phyloP scores from a whole-genome alignment of 2,113 vertebrate genomes.

The Lasiurus borealis region DNA sequence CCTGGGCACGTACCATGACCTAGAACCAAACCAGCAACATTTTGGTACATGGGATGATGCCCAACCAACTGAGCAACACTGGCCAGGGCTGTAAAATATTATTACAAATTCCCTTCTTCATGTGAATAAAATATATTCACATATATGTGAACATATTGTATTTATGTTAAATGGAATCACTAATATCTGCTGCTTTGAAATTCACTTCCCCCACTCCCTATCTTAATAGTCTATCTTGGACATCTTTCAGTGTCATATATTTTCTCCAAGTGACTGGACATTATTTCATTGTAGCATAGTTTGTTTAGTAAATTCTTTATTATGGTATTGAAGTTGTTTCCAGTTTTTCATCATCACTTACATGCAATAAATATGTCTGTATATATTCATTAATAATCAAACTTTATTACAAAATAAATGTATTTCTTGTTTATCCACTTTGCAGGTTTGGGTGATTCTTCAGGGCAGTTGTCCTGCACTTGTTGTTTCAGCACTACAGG shows the following conservation, averaged over 20 bases:
- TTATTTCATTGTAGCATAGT: background rate
- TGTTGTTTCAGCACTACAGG: background rate
- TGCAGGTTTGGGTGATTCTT: background rate
- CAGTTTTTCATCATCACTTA: background rate
- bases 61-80: too few relatives aligned
- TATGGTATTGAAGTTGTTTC: background rate
- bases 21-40: background rate
- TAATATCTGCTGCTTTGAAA: background rate
- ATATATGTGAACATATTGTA: background rate
- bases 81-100: background rate
- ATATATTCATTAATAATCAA: constrained; percentile 9
- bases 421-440: background rate
- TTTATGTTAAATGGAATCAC: background rate
- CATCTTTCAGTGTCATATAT: background rate
- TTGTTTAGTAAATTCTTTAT: background rate
- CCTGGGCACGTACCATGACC: background rate
- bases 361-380: background rate
- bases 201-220: background rate
- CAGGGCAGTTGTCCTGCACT: background rate
- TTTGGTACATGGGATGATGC: too few relatives aligned
- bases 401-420: background rate
- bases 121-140: background rate
- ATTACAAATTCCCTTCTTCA: background rate
- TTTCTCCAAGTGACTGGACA: background rate
- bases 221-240: background rate